Conservation (phyloP, 2,113 vertebrate species). For the Menura novaehollandiae region DNA sequence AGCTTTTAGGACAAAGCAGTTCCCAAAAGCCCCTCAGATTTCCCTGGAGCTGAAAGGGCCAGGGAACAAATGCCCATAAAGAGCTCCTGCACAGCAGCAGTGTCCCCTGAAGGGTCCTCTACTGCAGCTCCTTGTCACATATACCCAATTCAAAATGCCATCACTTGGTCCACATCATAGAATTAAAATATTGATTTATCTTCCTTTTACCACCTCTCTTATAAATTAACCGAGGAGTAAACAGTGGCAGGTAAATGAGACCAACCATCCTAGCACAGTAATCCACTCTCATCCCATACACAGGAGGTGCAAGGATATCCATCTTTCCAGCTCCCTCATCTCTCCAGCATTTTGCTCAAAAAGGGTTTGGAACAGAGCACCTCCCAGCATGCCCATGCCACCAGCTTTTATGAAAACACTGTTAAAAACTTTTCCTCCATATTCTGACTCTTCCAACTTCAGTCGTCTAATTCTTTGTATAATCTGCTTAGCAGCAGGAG, state of each 20-base stretch:
- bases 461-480: fast-evolving
- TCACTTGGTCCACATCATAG: background rate
- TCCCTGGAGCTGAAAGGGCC: background rate
- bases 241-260: background rate
- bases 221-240: background rate
- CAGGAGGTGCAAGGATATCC: background rate
- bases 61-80: background rate
- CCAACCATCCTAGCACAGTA: background rate
- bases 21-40: background rate
- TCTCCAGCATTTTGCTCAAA: background rate
- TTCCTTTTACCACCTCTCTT: background rate
- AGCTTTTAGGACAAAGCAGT: background rate
- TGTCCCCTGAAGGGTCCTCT: background rate
- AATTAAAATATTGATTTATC: background rate
- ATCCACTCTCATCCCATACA: background rate
- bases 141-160: background rate
- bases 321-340: background rate
- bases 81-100: background rate
- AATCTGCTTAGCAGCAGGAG: background rate
- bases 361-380: background rate
- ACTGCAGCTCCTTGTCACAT: background rate
- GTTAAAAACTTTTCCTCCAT: background rate
- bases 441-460: background rate
- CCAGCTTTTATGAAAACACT: background rate
- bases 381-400: background rate